phyloP scores from a whole-genome alignment of 2,113 vertebrate genomes.

The Hassar affinis region DNA sequence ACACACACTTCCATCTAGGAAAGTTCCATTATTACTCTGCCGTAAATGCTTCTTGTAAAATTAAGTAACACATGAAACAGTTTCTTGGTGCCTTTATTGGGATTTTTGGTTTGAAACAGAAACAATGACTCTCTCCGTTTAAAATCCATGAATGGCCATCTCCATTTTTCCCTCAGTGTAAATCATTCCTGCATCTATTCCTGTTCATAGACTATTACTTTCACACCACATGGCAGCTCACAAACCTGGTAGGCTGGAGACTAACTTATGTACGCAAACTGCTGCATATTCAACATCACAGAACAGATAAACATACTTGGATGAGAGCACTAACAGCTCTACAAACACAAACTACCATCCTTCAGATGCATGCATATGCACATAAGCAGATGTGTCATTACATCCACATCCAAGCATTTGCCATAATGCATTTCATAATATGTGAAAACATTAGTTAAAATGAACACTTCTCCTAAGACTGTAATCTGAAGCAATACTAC shows the following conservation, averaged over 20 bases:
- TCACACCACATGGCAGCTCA: neutral
- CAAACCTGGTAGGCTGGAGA: neutral
- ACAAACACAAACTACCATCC: neutral
- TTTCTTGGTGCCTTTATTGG: slow-evolving; percentile 13
- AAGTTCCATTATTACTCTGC: slow-evolving; percentile 14
- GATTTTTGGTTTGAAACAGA: neutral
- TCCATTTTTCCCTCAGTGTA: neutral
- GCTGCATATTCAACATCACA: neutral
- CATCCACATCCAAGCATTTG: neutral
- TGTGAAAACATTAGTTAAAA: neutral
- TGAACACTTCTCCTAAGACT: neutral
- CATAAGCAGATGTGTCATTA: neutral
- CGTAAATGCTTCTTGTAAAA: slow-evolving; percentile 45
- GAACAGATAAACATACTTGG: neutral
- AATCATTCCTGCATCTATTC: neutral
- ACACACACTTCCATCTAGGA: slow-evolving; percentile 22
- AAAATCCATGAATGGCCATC: neutral
- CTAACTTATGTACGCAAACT: neutral
- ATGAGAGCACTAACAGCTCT: neutral
- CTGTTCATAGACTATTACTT: neutral
- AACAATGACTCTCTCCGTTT: neutral
- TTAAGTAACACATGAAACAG: slow-evolving; percentile 29
- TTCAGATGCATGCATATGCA: neutral
- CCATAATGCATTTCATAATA: neutral
- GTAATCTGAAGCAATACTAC: neutral